Percentiles rank a stretch among this genome's conserved stretches.
phyloP scores from a whole-genome alignment of 2,797 vertebrate species.

The Halcyon smyrnensis region DNA sequence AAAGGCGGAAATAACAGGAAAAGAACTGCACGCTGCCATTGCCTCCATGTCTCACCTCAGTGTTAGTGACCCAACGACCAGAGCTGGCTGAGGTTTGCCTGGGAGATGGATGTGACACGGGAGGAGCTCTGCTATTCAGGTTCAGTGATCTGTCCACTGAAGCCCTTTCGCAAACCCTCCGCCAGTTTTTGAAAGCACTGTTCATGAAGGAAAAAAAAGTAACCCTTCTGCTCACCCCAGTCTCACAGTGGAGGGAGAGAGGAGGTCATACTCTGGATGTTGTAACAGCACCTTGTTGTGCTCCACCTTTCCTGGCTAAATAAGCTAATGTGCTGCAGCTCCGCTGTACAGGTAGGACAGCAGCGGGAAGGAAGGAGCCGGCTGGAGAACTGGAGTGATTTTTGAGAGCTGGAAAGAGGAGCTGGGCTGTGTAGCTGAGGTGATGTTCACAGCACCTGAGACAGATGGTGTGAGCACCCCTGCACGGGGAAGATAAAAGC shows the following conservation, averaged over 20 bases:
- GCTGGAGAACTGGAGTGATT: background rate
- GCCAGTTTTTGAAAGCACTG: background rate
- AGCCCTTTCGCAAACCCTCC: background rate
- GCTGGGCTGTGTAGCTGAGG: background rate
- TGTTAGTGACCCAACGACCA: background rate
- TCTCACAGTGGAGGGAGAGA: background rate
- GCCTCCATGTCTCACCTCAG: background rate
- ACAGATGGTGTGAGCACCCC: background rate
- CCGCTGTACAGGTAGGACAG: accelerated
- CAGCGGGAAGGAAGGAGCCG: background rate
- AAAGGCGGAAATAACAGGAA: background rate
- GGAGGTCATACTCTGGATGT: background rate
- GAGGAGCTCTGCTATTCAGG: background rate
- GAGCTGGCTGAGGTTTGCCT: background rate
- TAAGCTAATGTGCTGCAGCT: background rate
- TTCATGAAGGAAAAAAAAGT: background rate
- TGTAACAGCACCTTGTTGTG: background rate
- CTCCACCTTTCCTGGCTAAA: background rate
- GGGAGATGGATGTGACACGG: background rate
- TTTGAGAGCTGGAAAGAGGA: background rate
- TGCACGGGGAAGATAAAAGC: background rate
- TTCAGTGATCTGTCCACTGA: background rate
- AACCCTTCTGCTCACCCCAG: background rate
- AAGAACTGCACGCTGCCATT: background rate
- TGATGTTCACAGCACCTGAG: background rate